phyloP scores from a whole-genome alignment of 2,113 vertebrate genomes.

The Azemiops feae region DNA sequence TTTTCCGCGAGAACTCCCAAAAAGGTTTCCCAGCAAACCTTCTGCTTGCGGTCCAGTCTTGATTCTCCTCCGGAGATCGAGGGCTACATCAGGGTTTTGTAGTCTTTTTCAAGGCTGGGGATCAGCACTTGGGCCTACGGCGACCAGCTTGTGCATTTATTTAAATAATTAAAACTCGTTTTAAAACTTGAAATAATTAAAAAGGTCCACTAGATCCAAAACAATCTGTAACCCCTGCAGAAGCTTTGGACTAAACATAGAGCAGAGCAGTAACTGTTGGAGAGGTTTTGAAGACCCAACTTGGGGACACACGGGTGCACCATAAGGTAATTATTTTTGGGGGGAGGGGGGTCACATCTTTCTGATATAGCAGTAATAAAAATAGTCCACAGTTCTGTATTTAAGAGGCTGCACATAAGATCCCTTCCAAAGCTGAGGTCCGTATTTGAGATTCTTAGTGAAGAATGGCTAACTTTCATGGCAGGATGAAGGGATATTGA shows the following conservation, averaged over 20 bases:
- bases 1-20: neutral
- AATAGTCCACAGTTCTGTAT: neutral
- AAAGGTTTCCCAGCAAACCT: neutral
- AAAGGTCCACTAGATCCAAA: neutral
- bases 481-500: neutral
- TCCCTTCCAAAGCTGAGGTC: too few relatives aligned
- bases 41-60: neutral
- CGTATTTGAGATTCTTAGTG: neutral
- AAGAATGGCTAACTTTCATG: neutral
- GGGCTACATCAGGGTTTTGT: too few relatives aligned
- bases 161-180: neutral
- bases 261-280: neutral
- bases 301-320: neutral
- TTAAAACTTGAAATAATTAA: neutral
- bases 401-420: neutral
- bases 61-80: too few relatives aligned
- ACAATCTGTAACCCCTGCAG: neutral
- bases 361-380: neutral
- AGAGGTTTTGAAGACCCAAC: neutral
- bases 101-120: neutral
- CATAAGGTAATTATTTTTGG: neutral
- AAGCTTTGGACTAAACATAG: neutral
- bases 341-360: neutral
- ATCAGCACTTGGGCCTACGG: neutral
- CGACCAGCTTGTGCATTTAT: neutral